Evolutionary conservation across 2,888 invertebrate genomes (phyloP), one percentile per base, ranked within the genome.

Genomic region (Drosophila prolongata): DNA sequence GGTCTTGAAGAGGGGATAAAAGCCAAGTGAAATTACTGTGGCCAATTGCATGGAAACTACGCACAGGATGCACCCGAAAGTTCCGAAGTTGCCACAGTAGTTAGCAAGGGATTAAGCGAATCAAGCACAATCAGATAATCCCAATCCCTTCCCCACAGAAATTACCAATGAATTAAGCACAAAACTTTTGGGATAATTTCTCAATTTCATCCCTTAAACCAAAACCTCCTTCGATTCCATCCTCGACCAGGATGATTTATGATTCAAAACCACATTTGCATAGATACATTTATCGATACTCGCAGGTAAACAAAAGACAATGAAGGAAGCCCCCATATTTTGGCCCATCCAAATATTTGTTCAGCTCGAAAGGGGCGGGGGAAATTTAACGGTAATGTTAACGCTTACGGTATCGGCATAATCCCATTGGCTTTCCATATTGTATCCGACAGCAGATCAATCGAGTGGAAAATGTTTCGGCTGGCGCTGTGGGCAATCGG

Each of bases 11-110:
- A 16, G 14, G 24, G n/a, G 6, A 16, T 16, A 13, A 54, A 27
- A 43, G 19, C 46, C 76, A 65, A 64, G 55, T 50, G 65, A 85
- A 85, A 87, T 78, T 79, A 86, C 82, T 81, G 70, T 77, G 82
- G 86, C 82, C 82, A 82, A 82, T 82, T 82, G 88, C 86, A 79
- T 79, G 79, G 88, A 87, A 87, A 82, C 54, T 64, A 66, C 61
- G 61, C 49, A 62, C 55, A 62, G 75, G 70, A 71, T 87, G 77
- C 85, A 66, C 64, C 59, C 72, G 66, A 81, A 85, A 77, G 79
- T 79, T 85, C 61, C 75, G 64, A 81, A 85, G 73, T 79, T 85
- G 65, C 67, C 75, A 62, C 68, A 86, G 87, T 82, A 87, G 82
- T 85, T 87, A 87, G 74, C 70, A 73, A 49, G 49, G 66, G 66